Base-by-base conservation (phyloP, 2,888 invertebrate species). In the Troides oblongomaculatus region DNA sequence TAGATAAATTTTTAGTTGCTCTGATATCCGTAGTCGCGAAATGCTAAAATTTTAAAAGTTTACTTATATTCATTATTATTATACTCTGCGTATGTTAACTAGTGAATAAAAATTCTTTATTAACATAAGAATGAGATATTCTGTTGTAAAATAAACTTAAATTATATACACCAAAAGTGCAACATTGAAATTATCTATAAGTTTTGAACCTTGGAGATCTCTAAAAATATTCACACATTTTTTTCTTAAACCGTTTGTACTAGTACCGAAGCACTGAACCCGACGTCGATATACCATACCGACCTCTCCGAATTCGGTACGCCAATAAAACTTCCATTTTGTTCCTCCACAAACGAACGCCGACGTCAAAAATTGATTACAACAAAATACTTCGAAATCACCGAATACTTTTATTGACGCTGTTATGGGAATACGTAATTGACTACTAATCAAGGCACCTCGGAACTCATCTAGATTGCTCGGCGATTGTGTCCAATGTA, bases 361-460 rank as follows among this genome's bases (percentile, higher is more conserved):
- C 92, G 91, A 83, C 91, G 81, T 83, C 86, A 82, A 84, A 88
- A 89, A 90, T 91, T 92, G 90, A 92, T 92, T 92, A 90, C 87
- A 85, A 90, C 89, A 90, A 91, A 92, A 92, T 90, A 87, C 90
- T 84, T 84, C 83, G 85, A 85, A 89, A 91, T 89, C 87, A 89
- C 89, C 87, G 84, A 86, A 88, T 84, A 89, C 88, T 81, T 91
- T 92, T 92, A 92, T 92, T 88, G 88, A 78, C 76, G 89, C 83
- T 89, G 86, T 91, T 90, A 90, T 89, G 87, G 85, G 86, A 85
- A 88, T 81, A 79, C 81, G 85, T 92, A 92, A 92, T 92, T 91
- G 92, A 89, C 90, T 88, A 85, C 86, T 87, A 88, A 88, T 88
- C 88, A 88, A 88, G 59, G 68, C 71, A 69, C 69, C 77, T 77